Conservation (phyloP, 2,113 vertebrate genomes). For the Dasyprocta punctata region DNA sequence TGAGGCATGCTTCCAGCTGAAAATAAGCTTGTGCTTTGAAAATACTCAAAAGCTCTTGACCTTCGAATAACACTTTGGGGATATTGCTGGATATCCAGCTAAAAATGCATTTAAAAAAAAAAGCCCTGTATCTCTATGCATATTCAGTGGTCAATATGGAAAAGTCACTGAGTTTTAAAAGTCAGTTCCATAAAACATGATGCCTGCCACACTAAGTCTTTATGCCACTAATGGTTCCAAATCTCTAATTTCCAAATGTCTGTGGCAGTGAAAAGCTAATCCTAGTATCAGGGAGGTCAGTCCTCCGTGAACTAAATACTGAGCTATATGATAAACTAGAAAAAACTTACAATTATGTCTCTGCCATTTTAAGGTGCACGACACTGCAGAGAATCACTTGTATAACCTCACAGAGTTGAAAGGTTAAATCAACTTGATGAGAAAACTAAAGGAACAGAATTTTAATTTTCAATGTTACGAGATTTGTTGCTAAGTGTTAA, state of each 20-base stretch:
- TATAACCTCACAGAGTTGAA: not conserved
- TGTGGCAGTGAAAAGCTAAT: not conserved
- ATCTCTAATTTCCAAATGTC: not conserved
- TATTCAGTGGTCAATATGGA: not conserved
- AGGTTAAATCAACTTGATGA: not conserved
- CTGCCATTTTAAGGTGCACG: not conserved
- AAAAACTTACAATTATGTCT: not conserved
- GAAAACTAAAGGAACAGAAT: not conserved
- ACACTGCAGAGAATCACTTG: not conserved
- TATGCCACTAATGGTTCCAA: not conserved
- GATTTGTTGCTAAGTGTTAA: not conserved
- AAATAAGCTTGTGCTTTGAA: not conserved
- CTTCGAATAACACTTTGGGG: not conserved
- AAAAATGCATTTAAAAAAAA: not conserved
- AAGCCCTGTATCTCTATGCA: not conserved
- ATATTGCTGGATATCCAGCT: not conserved
- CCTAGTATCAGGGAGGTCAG: not conserved
- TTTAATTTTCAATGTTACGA: constrained; percentile 14
- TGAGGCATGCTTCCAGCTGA: not conserved
- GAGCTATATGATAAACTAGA: not conserved
- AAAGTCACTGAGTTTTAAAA: not conserved
- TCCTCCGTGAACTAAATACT: not conserved
- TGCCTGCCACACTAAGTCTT: not conserved
- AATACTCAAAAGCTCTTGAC: not conserved
- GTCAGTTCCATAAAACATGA: not conserved